Evolutionary conservation across 2,113 vertebrate species (phyloP).

Genomic region (Alligator mississippiensis): DNA sequence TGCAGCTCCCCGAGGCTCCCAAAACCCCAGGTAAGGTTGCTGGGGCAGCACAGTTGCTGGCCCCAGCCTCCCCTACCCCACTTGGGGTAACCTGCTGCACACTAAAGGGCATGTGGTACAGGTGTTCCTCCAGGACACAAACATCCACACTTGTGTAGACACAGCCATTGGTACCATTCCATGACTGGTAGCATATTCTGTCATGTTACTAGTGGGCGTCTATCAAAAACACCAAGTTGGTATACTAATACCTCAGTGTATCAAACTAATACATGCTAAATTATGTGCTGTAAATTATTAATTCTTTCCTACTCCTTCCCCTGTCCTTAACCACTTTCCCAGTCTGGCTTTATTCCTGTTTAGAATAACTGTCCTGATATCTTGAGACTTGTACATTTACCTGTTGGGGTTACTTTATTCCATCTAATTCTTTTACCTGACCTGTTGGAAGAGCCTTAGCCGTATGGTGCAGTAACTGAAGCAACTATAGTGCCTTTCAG

Average conservation of each 20-base stretch:
- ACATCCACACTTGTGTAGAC: too few species aligned
- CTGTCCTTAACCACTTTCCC: not conserved
- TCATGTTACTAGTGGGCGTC: not conserved
- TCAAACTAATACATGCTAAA: not conserved
- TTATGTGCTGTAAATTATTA: not conserved
- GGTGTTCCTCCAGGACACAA: too few species aligned
- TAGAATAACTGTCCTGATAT: not conserved
- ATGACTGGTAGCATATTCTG: not conserved
- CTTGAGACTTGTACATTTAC: not conserved
- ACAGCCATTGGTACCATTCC: not conserved
- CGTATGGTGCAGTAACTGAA: not conserved
- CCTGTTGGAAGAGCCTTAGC: not conserved
- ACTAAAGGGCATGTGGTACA: too few species aligned
- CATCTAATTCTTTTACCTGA: not conserved
- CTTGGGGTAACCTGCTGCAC: too few species aligned
- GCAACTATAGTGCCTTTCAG: not conserved
- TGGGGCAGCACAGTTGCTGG: too few species aligned
- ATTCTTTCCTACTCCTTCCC: not conserved
- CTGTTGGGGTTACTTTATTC: not conserved
- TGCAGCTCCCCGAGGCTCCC: too few species aligned
- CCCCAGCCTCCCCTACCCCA: too few species aligned
- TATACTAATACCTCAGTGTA: not conserved
- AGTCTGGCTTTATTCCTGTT: not conserved
- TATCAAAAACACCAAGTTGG: not conserved
- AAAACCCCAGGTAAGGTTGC: too few species aligned